Evolutionary conservation across 2,113 vertebrate species (phyloP).

Genomic region (Megaleporinus macrocephalus): DNA sequence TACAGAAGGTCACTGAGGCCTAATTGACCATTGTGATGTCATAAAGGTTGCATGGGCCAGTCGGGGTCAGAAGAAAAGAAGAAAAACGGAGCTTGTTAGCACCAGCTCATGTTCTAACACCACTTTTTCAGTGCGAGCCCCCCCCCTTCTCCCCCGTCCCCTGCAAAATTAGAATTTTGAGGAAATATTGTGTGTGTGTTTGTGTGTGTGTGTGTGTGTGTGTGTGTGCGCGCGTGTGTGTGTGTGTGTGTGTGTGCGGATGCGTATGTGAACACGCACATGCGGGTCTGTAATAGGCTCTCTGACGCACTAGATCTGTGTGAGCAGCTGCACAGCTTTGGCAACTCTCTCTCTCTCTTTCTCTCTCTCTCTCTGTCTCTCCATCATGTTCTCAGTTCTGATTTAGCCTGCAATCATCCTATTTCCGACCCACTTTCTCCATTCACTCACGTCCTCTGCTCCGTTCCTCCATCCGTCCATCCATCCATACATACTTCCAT

Average conservation of each 20-base stretch:
- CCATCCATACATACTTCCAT: neutral
- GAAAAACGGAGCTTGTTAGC: neutral
- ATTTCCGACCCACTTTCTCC: neutral
- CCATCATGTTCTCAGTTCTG: conserved; percentile 11
- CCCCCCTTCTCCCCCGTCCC: neutral
- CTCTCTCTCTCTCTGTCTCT: conserved; percentile 32
- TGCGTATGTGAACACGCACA: conserved; percentile 27
- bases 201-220: neutral
- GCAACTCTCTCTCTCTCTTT: conserved; percentile 55
- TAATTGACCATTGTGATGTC: conserved; percentile 2
- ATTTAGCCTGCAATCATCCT: conserved; percentile 1
- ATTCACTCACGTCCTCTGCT: neutral
- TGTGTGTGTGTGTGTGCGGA: conserved; percentile 1
- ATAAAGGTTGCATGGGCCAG: neutral
- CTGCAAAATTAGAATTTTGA: neutral
- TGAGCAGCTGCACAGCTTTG: conserved; percentile 57
- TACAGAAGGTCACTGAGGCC: conserved; percentile 4
- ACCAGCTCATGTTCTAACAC: conserved; percentile 15
- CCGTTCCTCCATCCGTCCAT: neutral
- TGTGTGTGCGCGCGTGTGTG: conserved; percentile 19
- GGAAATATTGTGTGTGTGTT: conserved; percentile 5
- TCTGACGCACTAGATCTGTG: conserved; percentile 72
- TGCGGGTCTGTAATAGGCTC: conserved; percentile 71
- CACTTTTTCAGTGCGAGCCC: neutral
- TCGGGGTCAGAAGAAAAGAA: neutral